A percentile compares a stretch with the other conserved stretches of the same genome.
Conservation (phyloP, 2,113 vertebrate species). For the Raja brachyura region DNA sequence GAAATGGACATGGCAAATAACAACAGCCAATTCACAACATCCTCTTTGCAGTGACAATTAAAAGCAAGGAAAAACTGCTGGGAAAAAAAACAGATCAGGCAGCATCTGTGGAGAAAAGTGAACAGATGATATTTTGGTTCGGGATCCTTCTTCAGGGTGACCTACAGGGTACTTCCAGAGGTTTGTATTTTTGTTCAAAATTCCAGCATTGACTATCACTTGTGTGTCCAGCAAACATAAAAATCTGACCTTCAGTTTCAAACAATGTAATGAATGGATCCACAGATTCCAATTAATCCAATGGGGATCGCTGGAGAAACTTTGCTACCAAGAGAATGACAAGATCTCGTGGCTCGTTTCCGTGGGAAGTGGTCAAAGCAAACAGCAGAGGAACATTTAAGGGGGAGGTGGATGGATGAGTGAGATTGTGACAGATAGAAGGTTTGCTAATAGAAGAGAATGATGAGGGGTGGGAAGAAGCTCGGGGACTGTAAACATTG, state of each 20-base stretch:
- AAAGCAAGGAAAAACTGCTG: too few species aligned
- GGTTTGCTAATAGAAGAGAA: too few species aligned
- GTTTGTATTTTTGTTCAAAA: too few species aligned
- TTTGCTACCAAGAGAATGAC: not conserved
- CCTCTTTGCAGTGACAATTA: not conserved
- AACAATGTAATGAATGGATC: not conserved
- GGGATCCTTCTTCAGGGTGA: too few species aligned
- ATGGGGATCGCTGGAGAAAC: not conserved
- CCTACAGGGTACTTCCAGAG: too few species aligned
- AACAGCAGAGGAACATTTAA: not conserved
- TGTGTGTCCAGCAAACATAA: too few species aligned
- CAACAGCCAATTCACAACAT: not conserved
- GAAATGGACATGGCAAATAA: not conserved
- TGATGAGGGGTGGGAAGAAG: too few species aligned
- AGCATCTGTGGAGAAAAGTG: too few species aligned
- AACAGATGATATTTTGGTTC: too few species aligned
- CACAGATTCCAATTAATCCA: not conserved
- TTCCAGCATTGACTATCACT: too few species aligned
- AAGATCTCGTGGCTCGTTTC: not conserved
- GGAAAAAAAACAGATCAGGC: too few species aligned
- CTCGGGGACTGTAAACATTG: not conserved
- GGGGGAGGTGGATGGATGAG: not conserved
- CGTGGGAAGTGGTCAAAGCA: not conserved
- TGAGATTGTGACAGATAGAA: too few species aligned
- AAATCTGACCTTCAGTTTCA: not conserved